Percentiles rank a stretch among this genome's conserved stretches.
phyloP scores from a whole-genome alignment of 1,140 invertebrate genomes.

The Drosophila watanabei region DNA sequence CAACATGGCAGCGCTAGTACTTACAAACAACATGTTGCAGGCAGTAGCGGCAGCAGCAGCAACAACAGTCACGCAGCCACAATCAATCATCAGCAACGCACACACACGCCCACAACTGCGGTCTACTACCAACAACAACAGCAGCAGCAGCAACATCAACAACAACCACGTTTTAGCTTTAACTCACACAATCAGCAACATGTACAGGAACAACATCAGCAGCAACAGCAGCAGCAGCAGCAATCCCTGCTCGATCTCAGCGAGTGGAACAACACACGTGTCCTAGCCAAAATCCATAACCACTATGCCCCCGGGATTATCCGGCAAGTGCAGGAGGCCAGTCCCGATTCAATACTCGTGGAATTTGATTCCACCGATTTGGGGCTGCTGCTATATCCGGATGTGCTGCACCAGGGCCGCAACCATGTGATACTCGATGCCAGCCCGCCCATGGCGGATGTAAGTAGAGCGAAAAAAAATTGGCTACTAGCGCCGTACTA shows the following conservation, averaged over 20 bases:
- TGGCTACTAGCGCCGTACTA: background rate
- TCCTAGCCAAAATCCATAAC: slow-evolving; percentile 93
- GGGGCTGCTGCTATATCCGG: slow-evolving; percentile 87
- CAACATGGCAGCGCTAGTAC: slow-evolving; percentile 65
- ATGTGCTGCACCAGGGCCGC: slow-evolving; percentile 91
- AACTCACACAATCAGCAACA: slow-evolving; percentile 75
- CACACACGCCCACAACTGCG: slow-evolving; percentile 62
- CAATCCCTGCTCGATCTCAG: slow-evolving; percentile 90
- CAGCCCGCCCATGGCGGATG: slow-evolving; percentile 91
- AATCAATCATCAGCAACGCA: slow-evolving; percentile 72
- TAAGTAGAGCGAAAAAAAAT: slow-evolving; percentile 41
- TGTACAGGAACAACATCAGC: slow-evolving; percentile 64
- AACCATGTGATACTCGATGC: slow-evolving; percentile 97
- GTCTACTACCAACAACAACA: slow-evolving; percentile 60
- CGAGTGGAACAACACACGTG: slow-evolving; percentile 96
- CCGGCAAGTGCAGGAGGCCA: slow-evolving; percentile 85
- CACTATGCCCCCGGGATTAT: slow-evolving; percentile 94
- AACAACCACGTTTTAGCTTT: slow-evolving; percentile 75
- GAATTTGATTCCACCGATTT: slow-evolving; percentile 90
- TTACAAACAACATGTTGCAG: slow-evolving; percentile 72
- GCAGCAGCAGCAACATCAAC: slow-evolving; percentile 55
- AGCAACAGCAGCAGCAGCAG: slow-evolving; percentile 87
- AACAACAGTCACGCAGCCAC: slow-evolving; percentile 59
- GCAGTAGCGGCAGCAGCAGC: slow-evolving; percentile 53
- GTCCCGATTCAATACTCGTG: slow-evolving; percentile 89